A percentile compares a stretch with the other conserved stretches of the same genome.
Evolutionary conservation across 1,140 invertebrate genomes (phyloP).

Genomic region (Drosophila sp.): DNA sequence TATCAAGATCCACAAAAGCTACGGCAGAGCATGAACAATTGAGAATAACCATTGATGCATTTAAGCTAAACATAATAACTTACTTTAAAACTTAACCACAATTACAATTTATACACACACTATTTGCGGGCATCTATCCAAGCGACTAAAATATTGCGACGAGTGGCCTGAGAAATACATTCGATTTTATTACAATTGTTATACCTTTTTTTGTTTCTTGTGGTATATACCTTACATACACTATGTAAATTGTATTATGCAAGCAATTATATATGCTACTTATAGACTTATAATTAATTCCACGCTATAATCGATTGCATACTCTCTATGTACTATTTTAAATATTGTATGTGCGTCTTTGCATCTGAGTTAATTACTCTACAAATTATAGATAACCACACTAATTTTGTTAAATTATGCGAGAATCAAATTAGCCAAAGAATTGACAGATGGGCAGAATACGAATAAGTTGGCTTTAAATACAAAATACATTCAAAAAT

Average conservation of each 20-base stretch:
- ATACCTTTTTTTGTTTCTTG: conserved; percentile 33
- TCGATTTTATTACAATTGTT: conserved; percentile 72
- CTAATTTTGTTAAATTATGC: conserved; percentile 56
- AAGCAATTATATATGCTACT: conserved; percentile 63
- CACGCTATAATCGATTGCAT: conserved; percentile 41
- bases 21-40: conserved; percentile 83
- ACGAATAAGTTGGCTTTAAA: conserved; percentile 75
- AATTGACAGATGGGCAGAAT: conserved; percentile 63
- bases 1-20: conserved; percentile 84
- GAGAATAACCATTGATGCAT: conserved; percentile 46
- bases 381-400: conserved; percentile 21
- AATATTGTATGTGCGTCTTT: conserved; percentile 42
- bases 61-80: conserved; percentile 56
- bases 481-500: conserved; percentile 37
- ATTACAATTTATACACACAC: conserved; percentile 34
- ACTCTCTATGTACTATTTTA: conserved; percentile 51
- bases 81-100: conserved; percentile 59
- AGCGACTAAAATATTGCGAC: neutral
- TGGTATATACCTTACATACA: conserved; percentile 43
- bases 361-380: conserved; percentile 20
- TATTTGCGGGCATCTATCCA: conserved; percentile 24
- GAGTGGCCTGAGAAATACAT: conserved; percentile 42
- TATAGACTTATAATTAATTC: conserved; percentile 57
- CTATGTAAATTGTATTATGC: conserved; percentile 66
- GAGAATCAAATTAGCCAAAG: conserved; percentile 76